A percentile compares a stretch with the other conserved stretches of the same genome.
These are phyloP conservation scores for Sinosuthora webbiana DNA, from an alignment of 2,113 vertebrate genomes.

Conservation along the genomic window DNA sequence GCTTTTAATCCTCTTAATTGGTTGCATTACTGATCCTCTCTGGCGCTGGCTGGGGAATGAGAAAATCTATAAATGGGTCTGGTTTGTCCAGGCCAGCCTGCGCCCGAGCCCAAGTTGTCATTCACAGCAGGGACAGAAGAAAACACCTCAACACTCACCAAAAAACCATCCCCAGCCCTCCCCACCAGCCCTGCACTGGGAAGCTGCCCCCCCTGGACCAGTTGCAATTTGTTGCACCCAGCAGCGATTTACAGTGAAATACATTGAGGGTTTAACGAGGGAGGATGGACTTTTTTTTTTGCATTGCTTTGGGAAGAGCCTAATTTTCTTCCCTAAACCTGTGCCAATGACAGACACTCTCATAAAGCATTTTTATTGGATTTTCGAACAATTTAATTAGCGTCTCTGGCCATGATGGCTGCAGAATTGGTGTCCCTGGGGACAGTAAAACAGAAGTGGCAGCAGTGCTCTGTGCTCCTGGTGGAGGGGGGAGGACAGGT, in stretches of 20 bases:
- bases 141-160: not conserved
- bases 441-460: not conserved
- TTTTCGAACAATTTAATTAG: slow-evolving; percentile 61
- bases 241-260: not conserved
- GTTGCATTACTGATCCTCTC: not conserved
- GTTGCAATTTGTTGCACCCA: not conserved
- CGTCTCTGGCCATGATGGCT: not conserved
- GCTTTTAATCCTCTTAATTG: slow-evolving; percentile 50
- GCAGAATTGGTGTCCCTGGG: not conserved
- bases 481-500: not conserved
- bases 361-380: slow-evolving; percentile 63
- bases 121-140: not conserved
- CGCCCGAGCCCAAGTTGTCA: not conserved
- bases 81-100: not conserved
- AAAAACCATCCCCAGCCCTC: not conserved
- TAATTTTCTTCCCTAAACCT: slow-evolving; percentile 37
- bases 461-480: rapidly evolving
- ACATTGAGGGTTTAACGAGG: not conserved
- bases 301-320: slow-evolving; percentile 5
- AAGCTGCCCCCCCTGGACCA: not conserved
- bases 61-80: not conserved
- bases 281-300: not conserved
- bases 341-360: slow-evolving; percentile 51
- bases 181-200: not conserved
- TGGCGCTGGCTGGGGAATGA: not conserved